Conservation (phyloP, 2,113 vertebrate genomes). For the Syrrhaptes paradoxus region DNA sequence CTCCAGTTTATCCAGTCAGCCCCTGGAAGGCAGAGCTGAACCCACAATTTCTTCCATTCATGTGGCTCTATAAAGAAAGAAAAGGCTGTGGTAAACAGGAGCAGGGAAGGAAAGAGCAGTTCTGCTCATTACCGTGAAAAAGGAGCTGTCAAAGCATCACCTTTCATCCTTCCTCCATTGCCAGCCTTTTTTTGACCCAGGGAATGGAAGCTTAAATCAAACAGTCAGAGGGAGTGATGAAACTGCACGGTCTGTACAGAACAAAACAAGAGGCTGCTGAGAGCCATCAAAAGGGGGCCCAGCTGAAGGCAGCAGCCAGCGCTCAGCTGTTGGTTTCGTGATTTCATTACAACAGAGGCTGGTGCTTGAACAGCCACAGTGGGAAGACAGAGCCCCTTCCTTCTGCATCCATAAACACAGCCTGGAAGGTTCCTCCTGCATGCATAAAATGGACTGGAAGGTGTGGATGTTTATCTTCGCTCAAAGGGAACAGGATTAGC, state of each 20-base stretch:
- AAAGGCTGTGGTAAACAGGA: neutral
- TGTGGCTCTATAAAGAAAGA: neutral
- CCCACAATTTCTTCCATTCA: neutral
- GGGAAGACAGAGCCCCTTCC: constrained; percentile 29
- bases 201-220: constrained; percentile 53
- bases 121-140: constrained; percentile 61
- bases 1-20: neutral
- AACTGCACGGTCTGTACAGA: neutral
- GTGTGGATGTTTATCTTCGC: neutral
- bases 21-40: neutral
- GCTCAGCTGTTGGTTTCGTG: constrained; percentile 65
- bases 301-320: constrained; percentile 74
- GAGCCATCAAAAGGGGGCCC: constrained; percentile 41
- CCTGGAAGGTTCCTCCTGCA: neutral
- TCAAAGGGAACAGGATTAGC: neutral
- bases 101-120: constrained; percentile 11
- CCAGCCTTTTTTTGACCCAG: constrained; percentile 35
- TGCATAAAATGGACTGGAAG: neutral
- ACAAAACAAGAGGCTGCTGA: constrained; percentile 42
- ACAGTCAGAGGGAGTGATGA: constrained; percentile 41
- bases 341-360: neutral
- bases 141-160: constrained; percentile 60
- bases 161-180: constrained; percentile 34
- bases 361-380: neutral
- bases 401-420: neutral